Percentiles rank a stretch among this genome's conserved stretches.
Conservation (phyloP, 2,888 invertebrate genomes). For the Nemapogon koenigi region DNA sequence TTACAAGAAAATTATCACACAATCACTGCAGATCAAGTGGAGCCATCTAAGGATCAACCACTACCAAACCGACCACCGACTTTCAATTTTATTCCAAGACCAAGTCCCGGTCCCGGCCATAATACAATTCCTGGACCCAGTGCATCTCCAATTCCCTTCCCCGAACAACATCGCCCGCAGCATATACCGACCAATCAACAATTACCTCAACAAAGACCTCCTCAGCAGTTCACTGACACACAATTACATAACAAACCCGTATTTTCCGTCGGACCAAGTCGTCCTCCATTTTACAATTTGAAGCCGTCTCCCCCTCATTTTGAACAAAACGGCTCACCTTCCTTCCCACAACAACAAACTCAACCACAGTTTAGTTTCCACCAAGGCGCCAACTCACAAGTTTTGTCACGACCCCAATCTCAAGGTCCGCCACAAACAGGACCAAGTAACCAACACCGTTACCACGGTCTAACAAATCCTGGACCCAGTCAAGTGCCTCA, state of each 20-base stretch:
- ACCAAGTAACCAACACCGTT: slow-evolving; percentile 33
- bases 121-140: slow-evolving; percentile 30
- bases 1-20: slow-evolving; percentile 61
- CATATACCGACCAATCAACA: slow-evolving; percentile 47
- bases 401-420: slow-evolving; percentile 35
- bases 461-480: slow-evolving; percentile 23
- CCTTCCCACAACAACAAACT: slow-evolving; percentile 36
- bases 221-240: slow-evolving; percentile 41
- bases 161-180: slow-evolving; percentile 40
- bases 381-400: slow-evolving; percentile 33
- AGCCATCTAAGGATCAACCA: slow-evolving; percentile 46
- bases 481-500: slow-evolving; percentile 18
- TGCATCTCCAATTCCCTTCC: slow-evolving; percentile 36
- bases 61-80: slow-evolving; percentile 37
- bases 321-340: slow-evolving; percentile 44
- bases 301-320: slow-evolving; percentile 51
- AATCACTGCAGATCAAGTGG: slow-evolving; percentile 54
- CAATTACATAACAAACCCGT: slow-evolving; percentile 41
- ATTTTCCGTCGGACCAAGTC: slow-evolving; percentile 34
- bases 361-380: slow-evolving; percentile 47
- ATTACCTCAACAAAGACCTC: slow-evolving; percentile 52
- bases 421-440: slow-evolving; percentile 30
- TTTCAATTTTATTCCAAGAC: slow-evolving; percentile 35
- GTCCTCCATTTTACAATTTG: slow-evolving; percentile 49
- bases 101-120: slow-evolving; percentile 31